Conservation (phyloP, 2,113 vertebrate species). For the Ptyas mucosa region DNA sequence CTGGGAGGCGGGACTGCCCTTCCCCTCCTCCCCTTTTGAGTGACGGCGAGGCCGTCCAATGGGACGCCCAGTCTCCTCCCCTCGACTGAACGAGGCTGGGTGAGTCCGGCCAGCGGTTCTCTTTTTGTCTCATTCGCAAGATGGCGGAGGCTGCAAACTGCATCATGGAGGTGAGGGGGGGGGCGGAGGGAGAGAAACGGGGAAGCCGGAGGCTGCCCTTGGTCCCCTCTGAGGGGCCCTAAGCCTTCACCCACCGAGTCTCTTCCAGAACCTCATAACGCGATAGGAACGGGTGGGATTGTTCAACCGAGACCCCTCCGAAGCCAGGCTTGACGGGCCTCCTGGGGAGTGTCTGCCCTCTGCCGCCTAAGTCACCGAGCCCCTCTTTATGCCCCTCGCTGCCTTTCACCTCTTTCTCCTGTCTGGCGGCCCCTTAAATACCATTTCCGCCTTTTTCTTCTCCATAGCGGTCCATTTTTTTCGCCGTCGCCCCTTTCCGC, state of each 20-base stretch:
- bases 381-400: too few relatives aligned
- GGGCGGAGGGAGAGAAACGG: background rate
- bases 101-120: background rate
- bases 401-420: too few relatives aligned
- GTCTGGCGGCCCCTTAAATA: background rate
- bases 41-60: background rate
- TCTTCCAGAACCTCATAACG: background rate
- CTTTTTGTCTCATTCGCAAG: conserved; percentile 30
- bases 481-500: too few relatives aligned
- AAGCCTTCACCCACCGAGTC: too few relatives aligned
- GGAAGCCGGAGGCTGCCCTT: background rate
- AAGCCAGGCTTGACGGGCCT: background rate
- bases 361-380: background rate
- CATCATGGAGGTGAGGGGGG: conserved; percentile 26
- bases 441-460: too few relatives aligned
- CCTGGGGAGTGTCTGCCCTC: too few relatives aligned
- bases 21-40: background rate
- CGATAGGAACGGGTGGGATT: background rate
- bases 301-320: background rate
- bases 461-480: too few relatives aligned
- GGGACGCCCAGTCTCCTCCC: background rate
- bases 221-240: background rate
- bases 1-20: background rate
- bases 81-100: conserved; percentile 13
- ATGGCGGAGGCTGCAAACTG: conserved; percentile 35